phyloP scores from a whole-genome alignment of 2,797 vertebrate species.

The Simalia tracyae region DNA sequence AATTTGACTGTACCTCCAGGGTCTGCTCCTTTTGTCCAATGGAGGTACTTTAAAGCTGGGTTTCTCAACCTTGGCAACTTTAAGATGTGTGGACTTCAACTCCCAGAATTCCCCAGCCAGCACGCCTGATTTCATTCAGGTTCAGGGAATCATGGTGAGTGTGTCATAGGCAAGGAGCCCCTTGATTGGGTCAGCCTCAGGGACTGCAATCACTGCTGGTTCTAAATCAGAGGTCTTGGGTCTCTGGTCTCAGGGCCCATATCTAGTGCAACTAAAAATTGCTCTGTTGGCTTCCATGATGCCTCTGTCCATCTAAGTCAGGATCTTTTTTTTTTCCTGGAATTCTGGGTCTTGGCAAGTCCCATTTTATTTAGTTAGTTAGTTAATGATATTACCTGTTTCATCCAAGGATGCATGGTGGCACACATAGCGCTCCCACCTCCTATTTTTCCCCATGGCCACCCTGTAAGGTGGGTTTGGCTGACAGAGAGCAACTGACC shows the following conservation, averaged over 20 bases:
- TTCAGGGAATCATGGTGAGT: background rate
- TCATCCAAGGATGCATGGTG: background rate
- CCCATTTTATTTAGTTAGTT: background rate
- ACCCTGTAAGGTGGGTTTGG: background rate
- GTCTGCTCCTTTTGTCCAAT: background rate
- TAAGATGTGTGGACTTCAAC: too few relatives aligned
- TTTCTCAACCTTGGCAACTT: too few relatives aligned
- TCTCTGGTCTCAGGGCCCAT: background rate
- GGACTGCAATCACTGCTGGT: background rate
- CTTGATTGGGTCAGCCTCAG: background rate
- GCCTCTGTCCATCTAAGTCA: background rate
- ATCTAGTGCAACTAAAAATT: background rate
- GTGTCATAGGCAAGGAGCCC: background rate
- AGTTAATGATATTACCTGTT: background rate
- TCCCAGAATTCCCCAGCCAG: too few relatives aligned
- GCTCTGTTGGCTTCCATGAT: background rate
- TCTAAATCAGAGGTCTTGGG: background rate
- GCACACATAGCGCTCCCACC: background rate
- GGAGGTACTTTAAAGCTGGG: background rate
- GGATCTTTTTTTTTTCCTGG: rapidly evolving
- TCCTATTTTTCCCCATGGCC: background rate
- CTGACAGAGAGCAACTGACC: background rate
- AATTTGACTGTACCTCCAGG: background rate
- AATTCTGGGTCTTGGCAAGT: background rate
- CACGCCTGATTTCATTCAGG: background rate